Evolutionary conservation across 2,888 invertebrate genomes (phyloP), one percentile per base, ranked within the genome.

Genomic region (Pheosia gnoma): DNA sequence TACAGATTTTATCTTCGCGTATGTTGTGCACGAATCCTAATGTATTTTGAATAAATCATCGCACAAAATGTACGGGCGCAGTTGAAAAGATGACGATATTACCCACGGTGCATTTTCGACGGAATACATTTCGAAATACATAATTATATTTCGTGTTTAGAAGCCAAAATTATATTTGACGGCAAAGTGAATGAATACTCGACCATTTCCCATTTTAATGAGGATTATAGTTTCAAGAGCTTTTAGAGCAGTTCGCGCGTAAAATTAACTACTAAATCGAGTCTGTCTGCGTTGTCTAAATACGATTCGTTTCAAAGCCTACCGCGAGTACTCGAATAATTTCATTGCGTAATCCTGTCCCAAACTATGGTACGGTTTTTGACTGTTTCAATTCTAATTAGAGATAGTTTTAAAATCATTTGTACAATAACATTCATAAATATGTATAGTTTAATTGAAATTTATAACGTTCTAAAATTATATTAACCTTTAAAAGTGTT

Each of bases 261-360:
- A 87, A 91, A 93, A 91, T 93, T 93, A 93, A 93, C 93, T 91
- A 93, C 91, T 89, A 90, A 90, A 92, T 90, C 87, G 88, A 79
- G 86, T 87, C 87, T 89, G 88, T 82, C 86, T 88, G 85, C 79
- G 73, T 72, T 79, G 68, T 80, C 81, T 82, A 86, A 85, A 86
- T 81, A 82, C 81, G 83, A 86, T 83, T 89, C 82, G 78, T 84
- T 83, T 82, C 68, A 86, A 84, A 83, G 84, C 85, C 81, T 82
- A 78, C 68, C 63, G 73, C 70, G 72, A 72, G 70, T 63, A 59
- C 58, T 60, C 57, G 47, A 64, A 57, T 55, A 52, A 60, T 59
- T 66, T 49, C 60, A 63, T 38, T 54, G 57, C 43, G 38, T 55
- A 55, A 55, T 55, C 55, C 55, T n/a, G n/a, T 6, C 8, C 13